Base-by-base conservation (phyloP, 2,797 vertebrate genomes). In the Tenualosa ilisha region DNA sequence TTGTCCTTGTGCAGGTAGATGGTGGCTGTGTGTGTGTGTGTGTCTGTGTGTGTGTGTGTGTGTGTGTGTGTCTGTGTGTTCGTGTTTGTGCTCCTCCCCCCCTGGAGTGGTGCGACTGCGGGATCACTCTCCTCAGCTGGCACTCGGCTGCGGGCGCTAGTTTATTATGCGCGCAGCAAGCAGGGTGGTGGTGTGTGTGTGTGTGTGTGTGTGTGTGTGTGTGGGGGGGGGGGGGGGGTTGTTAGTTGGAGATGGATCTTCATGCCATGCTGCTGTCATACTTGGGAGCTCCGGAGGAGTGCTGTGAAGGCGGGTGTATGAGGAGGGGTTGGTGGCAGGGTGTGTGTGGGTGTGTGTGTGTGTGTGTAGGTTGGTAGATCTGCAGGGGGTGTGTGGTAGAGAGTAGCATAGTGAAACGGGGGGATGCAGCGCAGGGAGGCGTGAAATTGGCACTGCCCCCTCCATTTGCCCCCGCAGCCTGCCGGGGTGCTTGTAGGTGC, bases 381-480 rank as follows among this genome's bases (percentile, higher is more conserved):
- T 75, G 68, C 15, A 12, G 82, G 89, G 87, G 83, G 79, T 83
- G 63, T 22, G 24, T 22, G 24, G 46, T 84, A 68, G 53, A 53
- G 88, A 89, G 82, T 88, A 85, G 85, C 87, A 89, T 88, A 89
- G 87, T 43, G 81, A 40, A 11, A 85, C 68, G 49, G 83, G 65
- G 54, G 81, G 79, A 75, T 93, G 91, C 91, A 93, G 93, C 91
- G 93, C 92, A 91, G 93, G 92, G 92, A 94, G 90, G 91, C 93
- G 90, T 95, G 95, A 96, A 95, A 95, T 95, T 96, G 94, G 91
- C 90, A 93, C 89, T 91, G 91, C 91, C 91, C 92, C 90, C 88
- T 43, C 81, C 56, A 84, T 82, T 68, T 81, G 65, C 84, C 79
- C 84, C 51, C 9, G 61, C 59, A 72, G 50, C 31, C 85, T 20